phyloP scores from a whole-genome alignment of 2,113 vertebrate genomes.

The Raphicerus campestris region DNA sequence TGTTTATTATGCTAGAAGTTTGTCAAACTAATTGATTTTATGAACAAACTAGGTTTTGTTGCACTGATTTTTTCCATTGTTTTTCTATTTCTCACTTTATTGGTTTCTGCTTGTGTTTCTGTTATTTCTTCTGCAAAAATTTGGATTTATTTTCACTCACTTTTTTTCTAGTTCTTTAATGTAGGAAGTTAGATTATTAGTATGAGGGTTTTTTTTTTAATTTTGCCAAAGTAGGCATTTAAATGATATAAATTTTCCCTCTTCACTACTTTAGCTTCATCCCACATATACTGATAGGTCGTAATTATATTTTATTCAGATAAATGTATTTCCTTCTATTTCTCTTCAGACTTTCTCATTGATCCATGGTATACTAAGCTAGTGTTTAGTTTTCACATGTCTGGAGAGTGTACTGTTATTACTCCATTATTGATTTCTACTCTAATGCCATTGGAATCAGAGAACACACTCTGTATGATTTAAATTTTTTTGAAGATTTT shows the following conservation, averaged over 20 bases:
- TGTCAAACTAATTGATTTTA: neutral
- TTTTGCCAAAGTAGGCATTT: neutral
- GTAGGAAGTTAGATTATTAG: neutral
- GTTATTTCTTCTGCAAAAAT: neutral
- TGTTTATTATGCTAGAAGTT: neutral
- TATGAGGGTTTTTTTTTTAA: neutral
- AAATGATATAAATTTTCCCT: neutral
- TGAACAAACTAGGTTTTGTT: neutral
- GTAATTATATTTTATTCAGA: neutral
- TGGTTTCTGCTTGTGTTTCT: neutral
- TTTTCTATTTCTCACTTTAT: neutral
- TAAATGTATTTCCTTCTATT: neutral
- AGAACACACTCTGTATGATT: neutral
- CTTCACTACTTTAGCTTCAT: neutral
- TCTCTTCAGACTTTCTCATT: neutral
- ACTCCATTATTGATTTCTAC: neutral
- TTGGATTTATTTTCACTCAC: neutral
- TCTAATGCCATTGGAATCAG: neutral
- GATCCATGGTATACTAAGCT: neutral
- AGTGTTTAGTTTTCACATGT: neutral
- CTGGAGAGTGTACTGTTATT: neutral
- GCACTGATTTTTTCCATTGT: neutral
- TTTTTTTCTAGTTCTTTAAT: neutral
- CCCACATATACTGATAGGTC: neutral
- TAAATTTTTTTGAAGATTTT: neutral